Conservation (phyloP, 2,113 vertebrate genomes). For the Edolisoma coerulescens region DNA sequence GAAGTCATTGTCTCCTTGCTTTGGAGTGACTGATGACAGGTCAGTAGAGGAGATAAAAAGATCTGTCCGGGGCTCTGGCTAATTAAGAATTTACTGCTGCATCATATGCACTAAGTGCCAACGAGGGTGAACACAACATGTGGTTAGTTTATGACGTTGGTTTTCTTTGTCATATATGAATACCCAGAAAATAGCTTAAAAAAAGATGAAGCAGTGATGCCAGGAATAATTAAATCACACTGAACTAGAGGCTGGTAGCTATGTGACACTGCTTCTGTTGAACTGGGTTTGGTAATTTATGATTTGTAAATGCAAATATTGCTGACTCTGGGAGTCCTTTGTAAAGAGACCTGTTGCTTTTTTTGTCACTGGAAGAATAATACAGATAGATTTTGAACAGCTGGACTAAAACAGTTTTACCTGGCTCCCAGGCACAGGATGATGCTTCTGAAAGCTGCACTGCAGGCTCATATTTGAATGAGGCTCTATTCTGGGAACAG, state of each 20-base stretch:
- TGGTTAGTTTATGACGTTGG: background rate
- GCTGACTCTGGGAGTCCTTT: background rate
- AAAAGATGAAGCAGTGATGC: background rate
- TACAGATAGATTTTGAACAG: background rate
- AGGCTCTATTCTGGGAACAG: background rate
- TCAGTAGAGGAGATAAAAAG: background rate
- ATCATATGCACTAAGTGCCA: background rate
- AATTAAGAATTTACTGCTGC: background rate
- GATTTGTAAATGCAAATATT: background rate
- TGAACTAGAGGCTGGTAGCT: background rate
- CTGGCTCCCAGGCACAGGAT: background rate
- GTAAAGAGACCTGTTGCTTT: background rate
- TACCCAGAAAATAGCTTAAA: background rate
- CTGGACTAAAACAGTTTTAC: background rate
- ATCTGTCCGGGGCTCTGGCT: background rate
- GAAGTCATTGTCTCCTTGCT: background rate
- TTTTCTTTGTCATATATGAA: background rate
- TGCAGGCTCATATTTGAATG: background rate
- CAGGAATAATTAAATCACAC: background rate
- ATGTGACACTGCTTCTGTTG: background rate
- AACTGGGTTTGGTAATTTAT: background rate
- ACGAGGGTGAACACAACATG: accelerated
- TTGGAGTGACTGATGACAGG: background rate
- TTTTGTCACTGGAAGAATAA: background rate
- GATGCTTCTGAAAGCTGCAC: background rate